Conservation (phyloP, 2,888 invertebrate genomes). For the Physocephala rufipes region DNA sequence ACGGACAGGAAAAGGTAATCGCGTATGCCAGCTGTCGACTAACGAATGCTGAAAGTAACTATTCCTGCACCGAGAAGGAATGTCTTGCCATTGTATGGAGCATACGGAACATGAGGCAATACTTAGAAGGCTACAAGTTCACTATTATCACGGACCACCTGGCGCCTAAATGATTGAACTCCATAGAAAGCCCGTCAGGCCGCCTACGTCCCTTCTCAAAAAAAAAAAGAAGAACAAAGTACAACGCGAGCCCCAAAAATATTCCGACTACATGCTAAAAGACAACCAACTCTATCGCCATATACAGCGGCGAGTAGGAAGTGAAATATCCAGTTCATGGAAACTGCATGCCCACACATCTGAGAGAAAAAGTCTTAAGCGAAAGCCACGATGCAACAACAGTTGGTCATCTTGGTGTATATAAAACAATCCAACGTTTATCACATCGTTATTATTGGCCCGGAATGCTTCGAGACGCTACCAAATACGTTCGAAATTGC, state of each 20-base stretch:
- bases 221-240: background rate
- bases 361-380: background rate
- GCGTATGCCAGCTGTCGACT: background rate
- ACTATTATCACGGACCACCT: background rate
- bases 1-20: too few species aligned
- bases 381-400: background rate
- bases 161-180: too few species aligned
- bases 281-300: background rate
- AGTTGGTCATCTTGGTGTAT: background rate
- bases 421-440: conserved; percentile 11
- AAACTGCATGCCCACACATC: background rate
- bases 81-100: background rate
- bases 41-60: background rate
- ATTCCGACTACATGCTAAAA: background rate
- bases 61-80: background rate
- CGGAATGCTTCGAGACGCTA: conserved; percentile 12
- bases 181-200: background rate
- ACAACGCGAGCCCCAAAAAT: background rate
- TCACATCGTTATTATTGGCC: conserved; percentile 13
- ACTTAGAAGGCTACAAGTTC: background rate
- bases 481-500: conserved; percentile 7
- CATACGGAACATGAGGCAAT: background rate
- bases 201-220: too few species aligned
- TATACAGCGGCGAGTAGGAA: background rate
- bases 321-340: too few species aligned